A percentile compares a stretch with the other conserved stretches of the same genome.
These are phyloP conservation scores for Ormyrus labotus DNA, from an alignment of 2,888 invertebrate species.

Conservation along the genomic window DNA sequence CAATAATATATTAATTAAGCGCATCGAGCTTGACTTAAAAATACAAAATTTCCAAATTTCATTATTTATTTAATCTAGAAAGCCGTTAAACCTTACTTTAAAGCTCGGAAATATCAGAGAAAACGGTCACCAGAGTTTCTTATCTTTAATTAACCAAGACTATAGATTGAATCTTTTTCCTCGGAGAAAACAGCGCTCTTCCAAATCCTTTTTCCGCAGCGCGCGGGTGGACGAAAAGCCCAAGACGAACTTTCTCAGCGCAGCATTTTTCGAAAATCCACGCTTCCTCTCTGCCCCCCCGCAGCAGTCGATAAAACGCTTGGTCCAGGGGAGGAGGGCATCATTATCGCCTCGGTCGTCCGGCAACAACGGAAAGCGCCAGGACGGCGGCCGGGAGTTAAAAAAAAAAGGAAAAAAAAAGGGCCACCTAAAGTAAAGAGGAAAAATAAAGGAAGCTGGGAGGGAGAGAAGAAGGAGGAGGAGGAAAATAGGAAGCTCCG, in stretches of 20 bases:
- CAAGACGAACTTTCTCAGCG: conserved; percentile 28
- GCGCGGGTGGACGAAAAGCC: no score
- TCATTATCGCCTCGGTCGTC: conserved; percentile 52
- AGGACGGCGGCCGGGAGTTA: conserved; percentile 9
- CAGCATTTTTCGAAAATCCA: conserved; percentile 21
- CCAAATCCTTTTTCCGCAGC: neutral
- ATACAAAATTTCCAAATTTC: no score
- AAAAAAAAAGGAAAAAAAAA: conserved; percentile 14
- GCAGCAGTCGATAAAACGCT: conserved; percentile 25
- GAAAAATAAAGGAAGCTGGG: conserved; percentile 36
- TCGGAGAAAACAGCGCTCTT: no score
- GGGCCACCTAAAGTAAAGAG: conserved; percentile 18
- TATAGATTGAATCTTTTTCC: no score
- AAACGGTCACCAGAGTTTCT: no score
- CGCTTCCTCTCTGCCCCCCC: neutral
- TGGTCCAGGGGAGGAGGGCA: conserved; percentile 47
- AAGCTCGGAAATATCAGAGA: no score
- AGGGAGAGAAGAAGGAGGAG: conserved; percentile 46
- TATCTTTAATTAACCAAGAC: no score
- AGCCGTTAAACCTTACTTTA: no score
- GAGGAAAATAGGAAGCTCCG: conserved; percentile 1
- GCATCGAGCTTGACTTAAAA: no score
- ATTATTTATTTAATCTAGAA: no score
- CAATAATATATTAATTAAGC: no score
- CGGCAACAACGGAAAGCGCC: conserved; percentile 24